A percentile compares a stretch with the other conserved stretches of the same genome.
Evolutionary conservation across 2,113 vertebrate genomes (phyloP).

Genomic region (Oncorhynchus mykiss): DNA sequence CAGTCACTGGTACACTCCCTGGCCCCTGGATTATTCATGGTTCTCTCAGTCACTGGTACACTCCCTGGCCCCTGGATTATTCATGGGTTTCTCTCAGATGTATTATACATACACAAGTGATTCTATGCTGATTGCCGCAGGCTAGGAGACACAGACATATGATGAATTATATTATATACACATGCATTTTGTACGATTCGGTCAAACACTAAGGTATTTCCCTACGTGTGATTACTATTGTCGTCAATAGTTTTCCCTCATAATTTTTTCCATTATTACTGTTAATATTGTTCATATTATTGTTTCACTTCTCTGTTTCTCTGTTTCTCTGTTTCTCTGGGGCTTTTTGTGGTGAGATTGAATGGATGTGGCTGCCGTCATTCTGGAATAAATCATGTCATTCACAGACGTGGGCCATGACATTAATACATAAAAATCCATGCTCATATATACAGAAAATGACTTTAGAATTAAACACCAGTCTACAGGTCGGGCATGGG

Average conservation of each 20-base stretch:
- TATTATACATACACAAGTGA: conserved; percentile 99
- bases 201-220: conserved; percentile 88
- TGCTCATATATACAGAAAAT: conserved; percentile 70
- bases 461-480: conserved; percentile 76
- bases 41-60: conserved; percentile 30
- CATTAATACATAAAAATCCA: conserved; percentile 68
- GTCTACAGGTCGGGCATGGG: conserved; percentile 67
- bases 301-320: conserved; percentile 65
- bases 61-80: conserved; percentile 65
- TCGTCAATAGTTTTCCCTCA: conserved; percentile 37
- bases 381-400: conserved; percentile 62
- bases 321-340: conserved; percentile 58
- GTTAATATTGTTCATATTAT: conserved; percentile 60
- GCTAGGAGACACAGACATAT: conserved; percentile 92
- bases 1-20: conserved; percentile 30
- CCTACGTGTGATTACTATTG: conserved; percentile 71
- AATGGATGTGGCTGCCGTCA: conserved; percentile 56
- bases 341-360: conserved; percentile 59
- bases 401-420: conserved; percentile 65
- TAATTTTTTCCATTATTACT: conserved; percentile 73
- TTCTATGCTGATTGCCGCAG: conserved; percentile 89
- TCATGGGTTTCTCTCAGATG: conserved; percentile 99
- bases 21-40: no score
- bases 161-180: conserved; percentile 99
- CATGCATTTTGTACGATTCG: conserved; percentile 94